Evolutionary conservation across 2,113 vertebrate species (phyloP).

Genomic region (Cranoglanis bouderius): DNA sequence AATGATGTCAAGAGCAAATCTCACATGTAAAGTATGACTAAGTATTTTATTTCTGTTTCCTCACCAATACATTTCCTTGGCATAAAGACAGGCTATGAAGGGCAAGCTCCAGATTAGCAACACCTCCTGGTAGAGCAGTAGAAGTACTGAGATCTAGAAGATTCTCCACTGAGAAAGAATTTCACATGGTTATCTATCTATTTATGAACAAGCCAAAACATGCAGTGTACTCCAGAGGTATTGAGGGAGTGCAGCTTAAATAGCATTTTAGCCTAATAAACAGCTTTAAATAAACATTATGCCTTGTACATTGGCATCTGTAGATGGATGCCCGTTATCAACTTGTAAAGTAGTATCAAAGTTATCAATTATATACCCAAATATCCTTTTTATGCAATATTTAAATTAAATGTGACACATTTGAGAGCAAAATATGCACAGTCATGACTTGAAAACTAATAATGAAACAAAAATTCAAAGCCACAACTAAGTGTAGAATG

Average conservation of each 20-base stretch:
- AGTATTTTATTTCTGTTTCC: neutral
- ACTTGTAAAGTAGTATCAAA: neutral
- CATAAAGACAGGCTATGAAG: constrained; percentile 73
- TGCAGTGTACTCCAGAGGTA: neutral
- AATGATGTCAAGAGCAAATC: neutral
- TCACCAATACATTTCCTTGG: constrained; percentile 71
- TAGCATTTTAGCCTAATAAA: neutral
- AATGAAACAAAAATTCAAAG: neutral
- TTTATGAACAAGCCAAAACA: neutral
- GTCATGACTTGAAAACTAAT: neutral
- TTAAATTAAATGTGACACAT: neutral
- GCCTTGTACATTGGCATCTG: neutral
- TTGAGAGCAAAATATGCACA: neutral
- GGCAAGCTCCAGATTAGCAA: constrained; percentile 77
- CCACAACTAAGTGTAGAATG: neutral
- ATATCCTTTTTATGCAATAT: neutral
- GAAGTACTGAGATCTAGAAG: constrained; percentile 76
- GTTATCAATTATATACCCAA: neutral
- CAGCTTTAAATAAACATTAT: neutral
- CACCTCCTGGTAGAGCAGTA: constrained; percentile 75
- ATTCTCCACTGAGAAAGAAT: constrained; percentile 67
- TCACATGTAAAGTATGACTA: neutral
- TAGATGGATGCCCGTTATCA: neutral
- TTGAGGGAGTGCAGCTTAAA: neutral
- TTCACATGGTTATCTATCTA: neutral